Evolutionary conservation across 2,113 vertebrate species (phyloP).

Genomic region (Ariopsis seemanni): DNA sequence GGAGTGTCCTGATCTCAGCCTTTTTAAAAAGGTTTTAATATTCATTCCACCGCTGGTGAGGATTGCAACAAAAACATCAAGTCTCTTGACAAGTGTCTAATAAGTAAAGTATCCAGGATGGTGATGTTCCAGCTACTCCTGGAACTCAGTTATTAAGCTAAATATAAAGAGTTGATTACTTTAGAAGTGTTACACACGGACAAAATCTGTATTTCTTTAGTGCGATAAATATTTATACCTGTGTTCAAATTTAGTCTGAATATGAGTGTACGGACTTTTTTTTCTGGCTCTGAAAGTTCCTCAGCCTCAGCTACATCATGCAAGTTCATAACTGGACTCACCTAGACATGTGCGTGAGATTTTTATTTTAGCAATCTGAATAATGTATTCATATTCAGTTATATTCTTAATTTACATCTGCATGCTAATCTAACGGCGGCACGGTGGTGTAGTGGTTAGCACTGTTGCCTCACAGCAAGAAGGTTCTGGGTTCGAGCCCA

Average conservation of each 20-base stretch:
- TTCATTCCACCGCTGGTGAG: not conserved
- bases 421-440: not conserved
- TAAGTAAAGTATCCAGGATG: not conserved
- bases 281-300: not conserved
- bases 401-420: not conserved
- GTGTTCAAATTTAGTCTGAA: not conserved
- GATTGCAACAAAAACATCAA: not conserved
- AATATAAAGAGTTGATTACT: not conserved
- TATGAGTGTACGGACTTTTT: not conserved
- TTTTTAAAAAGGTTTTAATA: slow-evolving; percentile 7
- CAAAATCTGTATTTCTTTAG: not conserved
- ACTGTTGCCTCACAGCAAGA: too few relatives aligned
- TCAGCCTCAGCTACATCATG: not conserved
- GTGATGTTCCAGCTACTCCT: not conserved
- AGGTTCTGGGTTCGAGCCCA: too few relatives aligned
- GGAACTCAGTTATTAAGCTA: not conserved
- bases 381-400: not conserved
- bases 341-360: not conserved
- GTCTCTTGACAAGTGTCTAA: not conserved
- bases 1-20: slow-evolving; percentile 17
- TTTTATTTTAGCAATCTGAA: not conserved
- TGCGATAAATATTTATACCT: not conserved
- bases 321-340: not conserved
- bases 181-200: not conserved
- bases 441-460: too few relatives aligned